Percentiles rank a stretch among this genome's conserved stretches.
phyloP scores from a whole-genome alignment of 2,113 vertebrate genomes.

The Puffinus mauretanicus region DNA sequence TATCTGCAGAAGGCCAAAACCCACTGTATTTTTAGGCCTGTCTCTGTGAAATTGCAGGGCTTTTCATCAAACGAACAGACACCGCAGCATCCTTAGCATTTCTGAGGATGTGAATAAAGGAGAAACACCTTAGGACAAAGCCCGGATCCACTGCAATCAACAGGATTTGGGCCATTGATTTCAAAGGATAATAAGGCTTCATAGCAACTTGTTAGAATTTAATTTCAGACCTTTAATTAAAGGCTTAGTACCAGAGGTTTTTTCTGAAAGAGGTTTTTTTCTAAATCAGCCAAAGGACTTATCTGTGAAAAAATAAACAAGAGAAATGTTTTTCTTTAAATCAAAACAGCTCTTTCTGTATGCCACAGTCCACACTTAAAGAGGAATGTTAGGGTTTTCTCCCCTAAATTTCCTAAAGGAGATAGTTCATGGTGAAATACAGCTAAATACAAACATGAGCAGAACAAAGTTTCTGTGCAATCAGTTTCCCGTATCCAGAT shows the following conservation, averaged over 20 bases:
- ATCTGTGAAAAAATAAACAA: background rate
- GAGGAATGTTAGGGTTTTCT: background rate
- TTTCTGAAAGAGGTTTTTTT: background rate
- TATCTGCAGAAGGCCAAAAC: background rate
- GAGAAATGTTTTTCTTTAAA: background rate
- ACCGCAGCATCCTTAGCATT: background rate
- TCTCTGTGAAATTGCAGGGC: background rate
- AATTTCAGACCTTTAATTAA: constrained; percentile 28
- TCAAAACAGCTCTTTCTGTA: background rate
- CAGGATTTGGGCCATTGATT: background rate
- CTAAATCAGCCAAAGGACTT: background rate
- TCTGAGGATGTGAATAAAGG: background rate
- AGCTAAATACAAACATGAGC: background rate
- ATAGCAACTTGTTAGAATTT: background rate
- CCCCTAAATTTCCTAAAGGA: background rate
- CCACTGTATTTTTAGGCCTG: background rate
- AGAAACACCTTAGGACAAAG: background rate
- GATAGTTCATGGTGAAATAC: background rate
- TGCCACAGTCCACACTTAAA: background rate
- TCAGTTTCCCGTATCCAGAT: background rate
- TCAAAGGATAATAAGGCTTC: background rate
- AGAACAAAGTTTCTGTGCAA: background rate
- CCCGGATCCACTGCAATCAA: background rate
- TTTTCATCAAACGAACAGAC: background rate
- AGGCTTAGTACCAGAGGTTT: background rate